These are phyloP conservation scores for Camptogramma bilineatum DNA, from an alignment of 2,888 invertebrate genomes.

Conservation along the genomic window DNA sequence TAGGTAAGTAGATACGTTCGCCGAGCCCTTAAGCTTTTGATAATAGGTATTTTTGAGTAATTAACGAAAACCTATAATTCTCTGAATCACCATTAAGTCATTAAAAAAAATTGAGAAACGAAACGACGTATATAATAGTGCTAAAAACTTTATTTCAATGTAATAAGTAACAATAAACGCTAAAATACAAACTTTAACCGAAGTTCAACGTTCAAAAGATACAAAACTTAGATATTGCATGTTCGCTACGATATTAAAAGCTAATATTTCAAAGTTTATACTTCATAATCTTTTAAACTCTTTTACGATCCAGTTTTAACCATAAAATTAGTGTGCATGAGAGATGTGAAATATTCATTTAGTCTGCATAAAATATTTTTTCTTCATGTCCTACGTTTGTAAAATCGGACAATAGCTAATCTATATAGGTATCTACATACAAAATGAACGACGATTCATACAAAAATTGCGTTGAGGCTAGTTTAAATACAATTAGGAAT, in stretches of 20 bases:
- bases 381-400: no score
- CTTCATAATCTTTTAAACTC: background rate
- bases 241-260: conserved; percentile 21
- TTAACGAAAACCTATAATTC: no score
- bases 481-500: no score
- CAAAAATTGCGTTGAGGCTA: no score
- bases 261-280: conserved; percentile 17
- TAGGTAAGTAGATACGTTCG: no score
- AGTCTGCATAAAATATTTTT: no score
- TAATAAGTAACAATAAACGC: conserved; percentile 25
- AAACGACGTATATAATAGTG: background rate
- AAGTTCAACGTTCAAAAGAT: conserved; percentile 20
- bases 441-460: no score
- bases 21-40: no score
- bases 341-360: background rate
- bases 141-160: conserved; percentile 34
- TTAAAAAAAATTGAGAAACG: background rate
- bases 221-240: conserved; percentile 29
- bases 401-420: no score
- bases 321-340: background rate
- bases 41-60: no score
- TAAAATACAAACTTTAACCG: conserved; percentile 19
- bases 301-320: background rate
- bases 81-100: no score
- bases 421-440: no score